Evolutionary conservation across 2,888 invertebrate species (phyloP), one percentile per base, ranked within the genome.

Genomic region (Villa cingulata): DNA sequence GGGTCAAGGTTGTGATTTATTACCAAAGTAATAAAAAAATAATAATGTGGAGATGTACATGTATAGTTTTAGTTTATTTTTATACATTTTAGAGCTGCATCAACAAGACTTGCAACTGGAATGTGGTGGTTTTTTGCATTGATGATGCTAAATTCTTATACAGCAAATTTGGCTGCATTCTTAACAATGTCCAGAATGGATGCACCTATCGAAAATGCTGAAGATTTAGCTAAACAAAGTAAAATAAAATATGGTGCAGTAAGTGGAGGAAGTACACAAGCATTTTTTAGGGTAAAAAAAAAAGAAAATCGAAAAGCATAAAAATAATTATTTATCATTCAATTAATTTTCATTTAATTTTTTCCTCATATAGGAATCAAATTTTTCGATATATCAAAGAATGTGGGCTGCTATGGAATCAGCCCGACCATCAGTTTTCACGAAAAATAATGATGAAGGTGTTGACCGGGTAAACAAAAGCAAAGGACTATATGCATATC

Each of bases 201-300:
- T 49, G 80, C 83, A 34, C 86, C 90, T 2, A 92, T 97, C 51
- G 84, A 85, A 62, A 85, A 80, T 59, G 94, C 87, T 1, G 94
- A 95, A 61, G 95, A 95, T 68, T 74, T 97, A 50, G 87, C 91
- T 1, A 80, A 82, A 60, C 96, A 97, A 68, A 88, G 81, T n/a
- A 88, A 88, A 69, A 92, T 97, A 55, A 92, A 94, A 68, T 97
- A 94, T 66, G 97, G 97, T 5, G 84, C 86, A n/a, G 72, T 94
- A n/a, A 59, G 65, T 37, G 86, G 85, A 18, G 97, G 96, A 16
- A 87, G 95, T 5, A 96, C 96, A 0, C 79, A 80, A 59, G 78
- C 81, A 1, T 97, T 97, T 69, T 97, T 97, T 63, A 81, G 81
- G 75, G 86, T 90, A 71, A 47, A 43, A 64, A 68, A 48, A 76